These are phyloP conservation scores for Paramisgurnus dabryanus DNA, from an alignment of 2,113 vertebrate genomes.

Conservation along the genomic window DNA sequence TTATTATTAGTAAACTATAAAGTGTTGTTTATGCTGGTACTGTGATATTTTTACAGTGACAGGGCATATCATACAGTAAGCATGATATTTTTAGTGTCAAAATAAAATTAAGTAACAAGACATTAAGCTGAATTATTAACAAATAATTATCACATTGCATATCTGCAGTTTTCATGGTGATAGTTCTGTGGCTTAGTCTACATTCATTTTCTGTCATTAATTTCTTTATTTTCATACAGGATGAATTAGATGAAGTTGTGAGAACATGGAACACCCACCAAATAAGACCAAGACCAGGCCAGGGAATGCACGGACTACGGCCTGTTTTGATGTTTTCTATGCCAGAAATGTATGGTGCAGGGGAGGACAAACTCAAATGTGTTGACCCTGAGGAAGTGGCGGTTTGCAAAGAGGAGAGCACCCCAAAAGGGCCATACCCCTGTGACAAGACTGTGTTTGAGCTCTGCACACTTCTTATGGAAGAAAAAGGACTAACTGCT, in stretches of 20 bases:
- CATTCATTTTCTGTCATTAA: not conserved
- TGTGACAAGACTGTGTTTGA: slow-evolving; percentile 31
- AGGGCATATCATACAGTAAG: no score
- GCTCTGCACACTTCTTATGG: slow-evolving; percentile 18
- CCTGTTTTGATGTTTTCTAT: slow-evolving; percentile 29
- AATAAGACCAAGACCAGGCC: slow-evolving; percentile 20
- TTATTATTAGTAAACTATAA: no score
- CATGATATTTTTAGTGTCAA: no score
- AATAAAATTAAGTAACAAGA: no score
- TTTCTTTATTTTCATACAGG: not conserved
- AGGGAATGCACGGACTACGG: slow-evolving; percentile 6
- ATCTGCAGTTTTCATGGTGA: no score
- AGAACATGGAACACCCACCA: slow-evolving; percentile 39
- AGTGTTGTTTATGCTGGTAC: no score
- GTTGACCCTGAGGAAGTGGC: not conserved
- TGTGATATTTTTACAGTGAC: no score
- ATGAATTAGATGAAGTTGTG: slow-evolving; percentile 16
- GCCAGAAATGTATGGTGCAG: slow-evolving; percentile 28
- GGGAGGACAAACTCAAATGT: slow-evolving; percentile 4
- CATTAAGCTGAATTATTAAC: no score
- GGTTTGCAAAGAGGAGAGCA: slow-evolving; percentile 8
- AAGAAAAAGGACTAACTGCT: not conserved
- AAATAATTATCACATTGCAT: no score
- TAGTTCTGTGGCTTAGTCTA: no score
- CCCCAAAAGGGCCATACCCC: slow-evolving; percentile 30